A percentile compares a stretch with the other conserved stretches of the same genome.
phyloP scores from a whole-genome alignment of 1,140 invertebrate genomes.

The Anoplolepis gracilipes region DNA sequence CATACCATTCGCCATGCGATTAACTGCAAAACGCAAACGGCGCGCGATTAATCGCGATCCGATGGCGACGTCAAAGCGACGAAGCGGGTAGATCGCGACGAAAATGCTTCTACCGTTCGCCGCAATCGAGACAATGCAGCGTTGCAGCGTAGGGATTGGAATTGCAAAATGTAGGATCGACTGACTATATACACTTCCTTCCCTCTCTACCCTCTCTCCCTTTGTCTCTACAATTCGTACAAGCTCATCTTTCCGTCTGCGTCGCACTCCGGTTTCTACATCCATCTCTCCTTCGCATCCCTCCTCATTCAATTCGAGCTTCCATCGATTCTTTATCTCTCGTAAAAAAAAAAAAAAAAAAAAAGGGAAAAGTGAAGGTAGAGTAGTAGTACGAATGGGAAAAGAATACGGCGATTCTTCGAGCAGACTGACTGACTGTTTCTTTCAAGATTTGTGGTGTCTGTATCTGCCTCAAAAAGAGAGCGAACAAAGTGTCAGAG shows the following conservation, averaged over 20 bases:
- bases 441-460: constrained; percentile 14
- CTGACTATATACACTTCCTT: constrained; percentile 58
- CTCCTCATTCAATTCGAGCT: constrained; percentile 54
- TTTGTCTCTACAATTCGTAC: constrained; percentile 7
- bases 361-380: constrained; percentile 16
- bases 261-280: constrained; percentile 27
- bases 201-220: constrained; percentile 10
- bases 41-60: constrained; percentile 66
- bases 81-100: constrained; percentile 50
- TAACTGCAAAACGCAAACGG: constrained; percentile 64
- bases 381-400: not conserved
- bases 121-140: constrained; percentile 69
- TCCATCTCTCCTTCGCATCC: constrained; percentile 55
- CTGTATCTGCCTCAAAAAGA: constrained; percentile 36
- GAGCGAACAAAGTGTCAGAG: not conserved
- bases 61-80: constrained; percentile 18
- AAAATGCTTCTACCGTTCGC: constrained; percentile 40
- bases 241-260: constrained; percentile 19
- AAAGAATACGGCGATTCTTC: constrained; percentile 16
- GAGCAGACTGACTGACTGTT: constrained; percentile 58
- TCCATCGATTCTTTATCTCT: constrained; percentile 34
- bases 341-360: constrained; percentile 41
- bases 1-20: constrained; percentile 45
- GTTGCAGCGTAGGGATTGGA: constrained; percentile 63
- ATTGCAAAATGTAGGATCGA: constrained; percentile 71